phyloP scores from a whole-genome alignment of 1,140 invertebrate species.

The Caenorhabditis briggsae region DNA sequence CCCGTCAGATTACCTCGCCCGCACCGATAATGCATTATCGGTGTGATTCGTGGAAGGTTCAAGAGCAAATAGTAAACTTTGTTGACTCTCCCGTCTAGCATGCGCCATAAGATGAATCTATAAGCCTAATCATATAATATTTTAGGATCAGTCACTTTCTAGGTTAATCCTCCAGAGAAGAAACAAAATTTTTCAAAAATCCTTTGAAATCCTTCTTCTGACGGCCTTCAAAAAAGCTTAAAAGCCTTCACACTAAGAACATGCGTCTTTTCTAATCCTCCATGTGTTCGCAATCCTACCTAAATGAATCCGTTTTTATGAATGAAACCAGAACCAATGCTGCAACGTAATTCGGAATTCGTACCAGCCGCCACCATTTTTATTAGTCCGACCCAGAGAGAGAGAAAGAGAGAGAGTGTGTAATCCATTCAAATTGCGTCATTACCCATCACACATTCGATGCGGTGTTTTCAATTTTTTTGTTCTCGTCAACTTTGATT shows the following conservation, averaged over 20 bases:
- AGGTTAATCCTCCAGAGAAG: not conserved
- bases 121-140: no score
- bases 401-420: slow-evolving; percentile 19
- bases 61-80: slow-evolving; percentile 37
- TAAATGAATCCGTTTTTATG: not conserved
- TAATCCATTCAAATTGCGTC: slow-evolving; percentile 56
- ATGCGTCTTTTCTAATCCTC: slow-evolving; percentile 1
- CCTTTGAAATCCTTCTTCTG: not conserved
- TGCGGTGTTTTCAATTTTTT: slow-evolving; percentile 48
- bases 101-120: not conserved
- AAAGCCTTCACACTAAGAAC: not conserved
- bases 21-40: not conserved
- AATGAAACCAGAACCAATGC: not conserved
- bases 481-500: not conserved
- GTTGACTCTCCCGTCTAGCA: slow-evolving; percentile 20
- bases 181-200: not conserved
- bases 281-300: slow-evolving; percentile 28
- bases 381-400: slow-evolving; percentile 19
- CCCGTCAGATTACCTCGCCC: slow-evolving; percentile 22
- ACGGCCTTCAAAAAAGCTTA: slow-evolving; percentile 14
- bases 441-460: slow-evolving; percentile 45
- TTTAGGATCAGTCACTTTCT: not conserved
- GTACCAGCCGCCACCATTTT: slow-evolving; percentile 48
- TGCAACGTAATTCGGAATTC: not conserved
- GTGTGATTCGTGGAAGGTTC: slow-evolving; percentile 25